Base-by-base conservation (phyloP, 1,140 invertebrate genomes). In the Lerema accius region DNA sequence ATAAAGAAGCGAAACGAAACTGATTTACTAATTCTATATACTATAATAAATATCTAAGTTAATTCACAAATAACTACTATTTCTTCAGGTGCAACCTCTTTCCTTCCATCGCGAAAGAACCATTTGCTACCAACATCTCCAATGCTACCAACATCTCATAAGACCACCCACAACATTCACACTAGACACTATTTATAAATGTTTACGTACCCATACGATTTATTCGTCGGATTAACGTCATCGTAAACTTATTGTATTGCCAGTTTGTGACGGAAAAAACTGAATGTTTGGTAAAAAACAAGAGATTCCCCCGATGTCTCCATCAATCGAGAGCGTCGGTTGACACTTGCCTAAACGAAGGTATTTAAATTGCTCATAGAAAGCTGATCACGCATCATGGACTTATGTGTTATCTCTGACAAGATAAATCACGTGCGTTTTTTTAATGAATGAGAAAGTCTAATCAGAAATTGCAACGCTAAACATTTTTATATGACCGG, bases 361-460 rank as follows among this genome's bases (percentile, higher is more conserved):
- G 53, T 37, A 56, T 56, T 56, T 56, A 43, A 56, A 56, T 59
- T 59, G 32, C 56, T 59, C 43, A 59, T 59, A 59, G 56, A 59
- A 59, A 59, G 56, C 19, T 48, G 43, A 59, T 59, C 42, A 48
- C 56, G 46, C 56, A 39, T 59, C 39, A 58, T 58, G 35, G 42
- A 46, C 42, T 48, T 46, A 46, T 28, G 23, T 58, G 42, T 58
- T 35, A 45, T 58, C 42, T 46, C 5, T 58, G 55, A 58, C 55
- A 58, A 58, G 55, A 58, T 43, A 37, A 58, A 58, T 58, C 26
- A 46, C 55, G 32, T 15, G 26, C 1, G 28, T 32, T 32, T 32
- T 32, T 32, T 32, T 32, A 4, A 32, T 6, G 28, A 32, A 32
- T 32, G 28, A 32, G 28, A 32, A 32, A 32, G 28, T 32, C 28